Conservation (phyloP, 2,113 vertebrate genomes). For the Melanerpes formicivorus region DNA sequence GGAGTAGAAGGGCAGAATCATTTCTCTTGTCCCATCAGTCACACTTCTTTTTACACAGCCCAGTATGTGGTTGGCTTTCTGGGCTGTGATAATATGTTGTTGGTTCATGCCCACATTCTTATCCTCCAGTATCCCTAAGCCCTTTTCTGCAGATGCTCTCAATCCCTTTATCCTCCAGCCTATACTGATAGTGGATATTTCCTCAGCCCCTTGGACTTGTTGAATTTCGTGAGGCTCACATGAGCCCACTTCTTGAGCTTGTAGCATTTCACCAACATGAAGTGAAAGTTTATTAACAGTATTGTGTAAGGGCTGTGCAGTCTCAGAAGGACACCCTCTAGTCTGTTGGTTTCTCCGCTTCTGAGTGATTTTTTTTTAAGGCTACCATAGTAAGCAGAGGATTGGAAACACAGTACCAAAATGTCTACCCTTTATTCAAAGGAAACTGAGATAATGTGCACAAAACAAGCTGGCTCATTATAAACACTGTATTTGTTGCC, state of each 20-base stretch:
- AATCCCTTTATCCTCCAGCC: neutral
- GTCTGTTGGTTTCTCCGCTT: neutral
- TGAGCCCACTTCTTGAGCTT: neutral
- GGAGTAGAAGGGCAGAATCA: neutral
- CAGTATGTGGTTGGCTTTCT: neutral
- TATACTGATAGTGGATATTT: neutral
- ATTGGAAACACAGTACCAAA: neutral
- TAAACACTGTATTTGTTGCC: neutral
- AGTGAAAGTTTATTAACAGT: neutral
- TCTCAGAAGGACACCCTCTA: neutral
- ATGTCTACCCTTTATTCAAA: neutral
- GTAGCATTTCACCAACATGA: neutral
- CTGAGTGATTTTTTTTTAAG: neutral
- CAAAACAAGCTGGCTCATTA: neutral
- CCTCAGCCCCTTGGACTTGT: neutral
- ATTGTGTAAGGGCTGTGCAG: fast-evolving
- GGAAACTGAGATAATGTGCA: neutral
- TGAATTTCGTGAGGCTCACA: neutral
- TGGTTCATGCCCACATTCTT: neutral
- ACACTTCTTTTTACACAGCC: neutral
- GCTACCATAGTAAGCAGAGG: neutral
- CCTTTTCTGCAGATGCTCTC: neutral
- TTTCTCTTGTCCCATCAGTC: neutral
- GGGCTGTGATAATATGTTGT: neutral
- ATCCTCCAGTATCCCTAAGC: neutral